Conservation (phyloP, 2,113 vertebrate species). For the Spilogale gracilis region DNA sequence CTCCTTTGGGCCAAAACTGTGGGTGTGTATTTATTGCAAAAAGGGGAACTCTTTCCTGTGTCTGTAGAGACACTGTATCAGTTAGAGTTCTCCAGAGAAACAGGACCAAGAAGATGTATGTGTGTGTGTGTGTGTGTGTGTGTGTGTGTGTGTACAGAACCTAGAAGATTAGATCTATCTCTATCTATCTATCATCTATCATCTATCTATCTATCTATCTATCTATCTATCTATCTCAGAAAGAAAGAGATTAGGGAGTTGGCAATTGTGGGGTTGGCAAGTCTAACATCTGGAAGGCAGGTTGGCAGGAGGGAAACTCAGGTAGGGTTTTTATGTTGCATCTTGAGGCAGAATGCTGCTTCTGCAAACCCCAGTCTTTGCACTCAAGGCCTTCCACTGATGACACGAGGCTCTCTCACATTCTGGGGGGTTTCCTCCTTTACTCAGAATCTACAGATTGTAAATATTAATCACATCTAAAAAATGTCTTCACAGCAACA, state of each 20-base stretch:
- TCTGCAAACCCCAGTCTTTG: not conserved
- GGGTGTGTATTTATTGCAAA: conserved; percentile 41
- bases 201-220: not conserved
- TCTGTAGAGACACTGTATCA: not conserved
- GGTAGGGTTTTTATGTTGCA: not conserved
- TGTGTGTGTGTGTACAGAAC: not conserved
- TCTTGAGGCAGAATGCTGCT: not conserved
- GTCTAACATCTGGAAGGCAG: not conserved
- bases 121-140: not conserved
- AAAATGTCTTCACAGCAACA: not conserved
- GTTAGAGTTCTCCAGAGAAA: not conserved
- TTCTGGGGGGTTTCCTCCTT: not conserved
- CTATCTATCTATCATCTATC: not conserved
- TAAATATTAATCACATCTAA: not conserved
- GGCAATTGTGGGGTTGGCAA: not conserved
- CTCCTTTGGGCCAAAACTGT: not conserved
- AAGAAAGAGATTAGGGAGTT: not conserved
- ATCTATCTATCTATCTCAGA: not conserved
- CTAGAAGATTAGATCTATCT: not conserved
- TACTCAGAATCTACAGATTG: not conserved
- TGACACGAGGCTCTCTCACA: not conserved
- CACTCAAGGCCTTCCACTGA: not conserved
- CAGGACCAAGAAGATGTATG: not conserved
- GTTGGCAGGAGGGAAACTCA: not conserved
- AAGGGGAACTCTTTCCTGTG: conserved; percentile 40